Percentiles rank a stretch among this genome's conserved stretches.
These are phyloP conservation scores for Eleginops maclovinus DNA, from an alignment of 2,113 vertebrate species.

Conservation along the genomic window DNA sequence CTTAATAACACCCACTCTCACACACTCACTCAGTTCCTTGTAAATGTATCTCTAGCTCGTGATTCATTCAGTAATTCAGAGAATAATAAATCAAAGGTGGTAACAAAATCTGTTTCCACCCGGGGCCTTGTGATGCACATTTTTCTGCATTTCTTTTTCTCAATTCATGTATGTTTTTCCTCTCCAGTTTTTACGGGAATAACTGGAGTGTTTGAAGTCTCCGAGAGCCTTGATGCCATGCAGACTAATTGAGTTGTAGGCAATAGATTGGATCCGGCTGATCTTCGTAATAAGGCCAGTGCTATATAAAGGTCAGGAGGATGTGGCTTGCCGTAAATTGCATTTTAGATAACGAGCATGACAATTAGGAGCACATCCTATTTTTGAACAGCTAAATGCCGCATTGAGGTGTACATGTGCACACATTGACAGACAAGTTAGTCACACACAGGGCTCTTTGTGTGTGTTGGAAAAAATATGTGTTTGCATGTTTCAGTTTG, in stretches of 20 bases:
- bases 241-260: slow-evolving; percentile 71
- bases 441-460: slow-evolving; percentile 9
- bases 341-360: slow-evolving; percentile 67
- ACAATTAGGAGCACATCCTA: slow-evolving; percentile 63
- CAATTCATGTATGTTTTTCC: slow-evolving; percentile 42
- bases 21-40: slow-evolving; percentile 17
- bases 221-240: slow-evolving; percentile 63
- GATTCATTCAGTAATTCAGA: slow-evolving; percentile 69
- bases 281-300: slow-evolving; percentile 59
- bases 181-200: slow-evolving; percentile 56
- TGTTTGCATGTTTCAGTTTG: not conserved
- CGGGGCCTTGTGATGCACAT: slow-evolving; percentile 57
- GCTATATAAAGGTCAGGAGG: slow-evolving; percentile 72
- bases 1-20: not conserved
- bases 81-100: slow-evolving; percentile 68
- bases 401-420: slow-evolving; percentile 8
- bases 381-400: slow-evolving; percentile 46
- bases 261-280: slow-evolving; percentile 70
- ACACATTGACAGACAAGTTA: slow-evolving; percentile 27
- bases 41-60: slow-evolving; percentile 38
- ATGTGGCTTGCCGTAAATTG: slow-evolving; percentile 72
- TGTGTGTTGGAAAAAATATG: slow-evolving; percentile 2
- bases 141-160: slow-evolving; percentile 23
- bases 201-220: slow-evolving; percentile 68
- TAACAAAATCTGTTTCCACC: slow-evolving; percentile 71